Conservation (phyloP, 2,797 vertebrate species). For the Antrozous pallidus region DNA sequence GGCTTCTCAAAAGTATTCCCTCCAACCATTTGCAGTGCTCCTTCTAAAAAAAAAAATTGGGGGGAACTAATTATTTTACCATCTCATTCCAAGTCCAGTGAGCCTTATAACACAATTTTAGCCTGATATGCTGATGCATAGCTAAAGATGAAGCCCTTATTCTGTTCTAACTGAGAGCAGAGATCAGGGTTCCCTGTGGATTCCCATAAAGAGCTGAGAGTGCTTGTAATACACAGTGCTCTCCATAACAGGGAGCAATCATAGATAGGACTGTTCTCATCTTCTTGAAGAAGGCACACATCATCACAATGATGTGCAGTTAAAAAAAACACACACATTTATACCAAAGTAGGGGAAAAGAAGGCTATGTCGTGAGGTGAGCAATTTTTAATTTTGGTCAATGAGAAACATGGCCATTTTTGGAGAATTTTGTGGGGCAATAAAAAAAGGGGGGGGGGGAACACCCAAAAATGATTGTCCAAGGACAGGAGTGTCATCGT, state of each 20-base stretch:
- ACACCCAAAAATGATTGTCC: neutral
- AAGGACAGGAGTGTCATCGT: constrained; percentile 1
- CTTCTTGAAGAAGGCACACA: neutral
- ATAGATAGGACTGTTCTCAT: neutral
- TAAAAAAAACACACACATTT: constrained; percentile 8
- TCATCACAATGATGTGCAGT: neutral
- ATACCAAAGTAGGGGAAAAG: neutral
- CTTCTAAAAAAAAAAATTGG: neutral
- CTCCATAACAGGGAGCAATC: neutral
- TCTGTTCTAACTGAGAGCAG: neutral
- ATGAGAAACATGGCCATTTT: constrained; percentile 28
- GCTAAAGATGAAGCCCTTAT: neutral
- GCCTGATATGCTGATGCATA: neutral
- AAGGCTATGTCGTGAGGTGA: neutral
- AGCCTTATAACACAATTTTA: neutral
- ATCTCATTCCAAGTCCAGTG: neutral
- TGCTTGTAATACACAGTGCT: neutral
- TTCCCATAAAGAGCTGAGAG: neutral
- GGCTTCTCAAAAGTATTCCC: neutral
- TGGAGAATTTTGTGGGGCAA: constrained; percentile 31
- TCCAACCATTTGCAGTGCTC: neutral
- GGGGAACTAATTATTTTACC: neutral
- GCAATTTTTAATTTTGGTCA: neutral
- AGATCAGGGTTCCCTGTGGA: neutral
- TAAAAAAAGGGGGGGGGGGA: neutral